Evolutionary conservation across 2,888 invertebrate species (phyloP).

Genomic region (Punctoribates punctum): DNA sequence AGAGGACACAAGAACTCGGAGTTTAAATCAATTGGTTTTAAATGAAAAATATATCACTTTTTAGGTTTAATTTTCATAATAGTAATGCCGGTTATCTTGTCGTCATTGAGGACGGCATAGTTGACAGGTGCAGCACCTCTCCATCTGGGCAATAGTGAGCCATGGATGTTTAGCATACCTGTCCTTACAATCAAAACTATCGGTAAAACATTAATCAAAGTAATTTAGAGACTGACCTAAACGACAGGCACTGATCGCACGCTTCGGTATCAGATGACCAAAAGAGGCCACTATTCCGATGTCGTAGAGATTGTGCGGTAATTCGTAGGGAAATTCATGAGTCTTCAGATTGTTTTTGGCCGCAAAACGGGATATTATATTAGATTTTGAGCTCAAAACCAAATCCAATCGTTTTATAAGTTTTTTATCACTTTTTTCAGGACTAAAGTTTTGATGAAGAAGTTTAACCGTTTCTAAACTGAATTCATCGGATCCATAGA

Average conservation of each 20-base stretch:
- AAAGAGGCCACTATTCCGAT: slow-evolving; percentile 89
- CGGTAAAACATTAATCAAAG: neutral
- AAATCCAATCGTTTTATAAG: slow-evolving; percentile 16
- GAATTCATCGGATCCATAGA: slow-evolving; percentile 42
- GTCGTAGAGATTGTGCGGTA: slow-evolving; percentile 61
- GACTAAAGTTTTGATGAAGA: slow-evolving; percentile 10
- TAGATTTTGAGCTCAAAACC: slow-evolving; percentile 32
- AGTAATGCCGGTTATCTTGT: slow-evolving; percentile 73
- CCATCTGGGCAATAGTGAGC: slow-evolving; percentile 85
- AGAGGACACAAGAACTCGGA: neutral
- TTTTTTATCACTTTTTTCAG: neutral
- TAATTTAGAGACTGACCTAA: slow-evolving; percentile 51
- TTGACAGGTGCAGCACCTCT: slow-evolving; percentile 88
- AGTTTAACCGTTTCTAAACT: slow-evolving; percentile 29
- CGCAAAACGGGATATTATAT: slow-evolving; percentile 66
- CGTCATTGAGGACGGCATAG: slow-evolving; percentile 77
- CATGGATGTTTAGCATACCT: slow-evolving; percentile 91
- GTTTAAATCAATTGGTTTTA: too few species aligned
- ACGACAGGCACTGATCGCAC: slow-evolving; percentile 67
- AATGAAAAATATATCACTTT: slow-evolving; percentile 9
- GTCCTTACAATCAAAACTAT: slow-evolving; percentile 47
- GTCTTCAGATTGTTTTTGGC: slow-evolving; percentile 60
- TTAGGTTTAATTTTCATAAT: slow-evolving; percentile 71
- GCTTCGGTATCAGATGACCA: slow-evolving; percentile 78
- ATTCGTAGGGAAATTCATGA: slow-evolving; percentile 64